Evolutionary conservation across 2,888 invertebrate genomes (phyloP).

Genomic region (Andrena chrysosceles): DNA sequence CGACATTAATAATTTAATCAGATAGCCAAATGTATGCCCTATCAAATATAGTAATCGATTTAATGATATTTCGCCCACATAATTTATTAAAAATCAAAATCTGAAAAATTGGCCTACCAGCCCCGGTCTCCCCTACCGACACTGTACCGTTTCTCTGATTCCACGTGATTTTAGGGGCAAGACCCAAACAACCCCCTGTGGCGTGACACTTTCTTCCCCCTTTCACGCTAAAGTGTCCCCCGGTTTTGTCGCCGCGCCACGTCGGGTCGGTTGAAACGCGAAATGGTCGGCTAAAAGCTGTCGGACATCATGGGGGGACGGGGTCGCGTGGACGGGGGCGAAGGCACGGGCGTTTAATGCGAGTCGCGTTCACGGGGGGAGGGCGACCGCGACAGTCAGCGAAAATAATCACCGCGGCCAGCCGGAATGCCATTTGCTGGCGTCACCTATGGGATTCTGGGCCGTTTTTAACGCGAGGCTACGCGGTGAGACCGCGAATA

Average conservation of each 20-base stretch:
- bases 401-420: constrained; percentile 52
- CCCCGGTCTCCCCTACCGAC: no score
- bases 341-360: constrained; percentile 42
- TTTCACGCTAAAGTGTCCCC: background rate
- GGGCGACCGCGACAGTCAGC: constrained; percentile 53
- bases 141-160: no score
- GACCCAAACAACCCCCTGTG: background rate
- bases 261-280: background rate
- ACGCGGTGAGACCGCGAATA: constrained; percentile 27
- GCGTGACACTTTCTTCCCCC: background rate
- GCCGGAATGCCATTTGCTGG: constrained; percentile 34
- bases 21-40: no score
- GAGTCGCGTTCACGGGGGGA: constrained; percentile 36
- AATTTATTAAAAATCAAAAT: no score
- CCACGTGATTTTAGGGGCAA: background rate
- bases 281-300: constrained; percentile 15
- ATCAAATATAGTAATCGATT: no score
- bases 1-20: no score
- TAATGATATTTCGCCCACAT: no score
- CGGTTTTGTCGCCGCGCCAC: background rate
- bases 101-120: no score
- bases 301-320: background rate
- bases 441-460: constrained; percentile 40
- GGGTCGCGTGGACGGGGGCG: constrained; percentile 12
- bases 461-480: constrained; percentile 39